phyloP scores from a whole-genome alignment of 1,140 invertebrate genomes.

The Chrysoperla carnea region DNA sequence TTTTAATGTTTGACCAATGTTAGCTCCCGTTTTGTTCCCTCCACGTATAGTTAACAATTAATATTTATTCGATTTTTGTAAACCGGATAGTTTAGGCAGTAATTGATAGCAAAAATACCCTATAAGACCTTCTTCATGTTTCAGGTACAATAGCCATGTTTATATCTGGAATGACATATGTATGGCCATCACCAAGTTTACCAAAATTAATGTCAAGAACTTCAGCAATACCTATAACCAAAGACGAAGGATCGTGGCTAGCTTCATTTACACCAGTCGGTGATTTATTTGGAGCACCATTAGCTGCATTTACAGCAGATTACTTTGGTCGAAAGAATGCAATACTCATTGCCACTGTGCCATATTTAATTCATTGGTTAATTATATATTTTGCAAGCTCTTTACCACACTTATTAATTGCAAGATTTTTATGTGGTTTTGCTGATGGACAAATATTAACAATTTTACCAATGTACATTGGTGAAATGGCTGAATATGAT shows the following conservation, averaged over 20 bases:
- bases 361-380: constrained; percentile 38
- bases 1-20: too few species aligned
- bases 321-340: constrained; percentile 40
- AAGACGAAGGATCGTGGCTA: constrained; percentile 34
- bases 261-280: constrained; percentile 39
- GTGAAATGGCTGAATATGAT: constrained; percentile 3
- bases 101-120: too few species aligned
- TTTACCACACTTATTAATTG: constrained; percentile 25
- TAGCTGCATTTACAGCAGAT: constrained; percentile 31
- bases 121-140: too few species aligned
- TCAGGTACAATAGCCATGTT: background rate
- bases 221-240: constrained; percentile 14
- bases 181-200: constrained; percentile 38
- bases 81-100: too few species aligned
- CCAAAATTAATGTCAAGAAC: constrained; percentile 19
- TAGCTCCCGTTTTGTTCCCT: too few species aligned
- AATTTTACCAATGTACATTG: constrained; percentile 4
- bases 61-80: too few species aligned
- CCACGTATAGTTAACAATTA: too few species aligned
- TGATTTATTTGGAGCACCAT: constrained; percentile 35
- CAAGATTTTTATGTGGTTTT: constrained; percentile 11
- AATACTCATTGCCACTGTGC: constrained; percentile 31
- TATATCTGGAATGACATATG: constrained; percentile 9
- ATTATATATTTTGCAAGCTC: constrained; percentile 25
- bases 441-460: constrained; percentile 7